Evolutionary conservation across 2,888 invertebrate species (phyloP), one percentile per base, ranked within the genome.

Genomic region (Zaprionus lineosus): DNA sequence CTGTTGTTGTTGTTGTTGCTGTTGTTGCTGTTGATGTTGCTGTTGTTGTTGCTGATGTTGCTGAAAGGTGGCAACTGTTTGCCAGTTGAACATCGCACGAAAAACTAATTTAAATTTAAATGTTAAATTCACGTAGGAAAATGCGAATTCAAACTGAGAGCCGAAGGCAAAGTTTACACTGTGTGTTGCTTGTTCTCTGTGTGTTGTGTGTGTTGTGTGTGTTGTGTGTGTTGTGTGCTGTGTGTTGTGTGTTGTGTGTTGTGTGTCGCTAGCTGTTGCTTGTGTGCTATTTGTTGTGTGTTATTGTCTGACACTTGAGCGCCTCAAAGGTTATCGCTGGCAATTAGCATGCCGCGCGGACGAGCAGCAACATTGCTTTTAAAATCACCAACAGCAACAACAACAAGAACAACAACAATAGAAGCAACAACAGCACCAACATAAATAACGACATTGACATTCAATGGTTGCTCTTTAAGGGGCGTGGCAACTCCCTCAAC

Each of bases 61-160:
- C 15, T 47, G 29, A 29, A 72, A 70, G 72, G 70, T 70, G 70
- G 67, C 72, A 67, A 71, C 70, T 37, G 56, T 56, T 56, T 44
- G 67, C 52, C 40, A 47, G 47, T 52, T 62, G 40, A 61, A 57
- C 60, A 73, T 68, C 53, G 86, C 86, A 86, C 86, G 86, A 86
- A 86, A 86, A 86, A 86, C 86, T 84, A 86, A 86, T 86, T 86
- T 86, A 75, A 86, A 86, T 86, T 84, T 86, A 86, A 86, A 86
- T 81, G 79, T 78, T 72, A 70, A 73, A 71, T 73, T 78, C 85
- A 85, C 86, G 84, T 56, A 83, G 65, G 61, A 40, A 58, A 67
- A 67, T 56, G 52, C 70, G 67, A 70, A 70, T 40, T 70, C 70
- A 59, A 59, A 62, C 66, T 61, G 52, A 21, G 62, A 29, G 28